Evolutionary conservation across 2,888 invertebrate genomes (phyloP), one percentile per base, ranked within the genome.

Genomic region (Drosophila borborema): DNA sequence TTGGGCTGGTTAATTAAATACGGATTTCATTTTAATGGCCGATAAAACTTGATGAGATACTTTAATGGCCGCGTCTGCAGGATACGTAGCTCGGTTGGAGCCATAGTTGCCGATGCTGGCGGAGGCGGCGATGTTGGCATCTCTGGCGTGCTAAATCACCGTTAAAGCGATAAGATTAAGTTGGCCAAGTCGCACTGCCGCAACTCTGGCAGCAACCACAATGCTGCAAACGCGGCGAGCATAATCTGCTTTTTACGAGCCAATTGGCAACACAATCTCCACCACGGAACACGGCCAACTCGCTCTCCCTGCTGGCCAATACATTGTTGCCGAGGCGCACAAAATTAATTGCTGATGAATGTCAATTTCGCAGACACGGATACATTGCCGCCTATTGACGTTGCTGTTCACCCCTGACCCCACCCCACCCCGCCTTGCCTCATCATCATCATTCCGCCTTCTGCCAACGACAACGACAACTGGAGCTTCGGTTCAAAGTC

Each of bases 281-380:
- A n/a, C 64, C 76, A 45, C 56, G 41, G 9, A 7, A 14, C 55
- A n/a, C 55, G 43, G 56, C 43, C 31, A 18, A 45, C 51, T n/a
- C 12, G 43, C 38, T 28, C 56, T 54, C 59, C 62, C 41, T 49
- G 31, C n/a, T 14, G 41, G 14, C 43, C 12, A 58, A 60, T 82
- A 89, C 92, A 87, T 85, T 91, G 92, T 92, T 91, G 92, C 90
- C 81, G 80, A 86, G 82, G 88, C 82, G 89, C 90, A 88, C 91
- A 91, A 90, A 91, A 90, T 92, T 92, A 92, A 92, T 91, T 91
- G 90, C 88, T 91, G 91, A 91, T 88, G 91, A 86, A 91, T 91
- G 92, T 86, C 82, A 82, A 83, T 81, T 67, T 59, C 51, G 38
- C 59, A 60, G 64, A 61, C 71, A 36, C 56, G 61, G 64, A 71